These are phyloP conservation scores for Meteorus colon DNA, from an alignment of 2,888 invertebrate genomes.

Conservation along the genomic window DNA sequence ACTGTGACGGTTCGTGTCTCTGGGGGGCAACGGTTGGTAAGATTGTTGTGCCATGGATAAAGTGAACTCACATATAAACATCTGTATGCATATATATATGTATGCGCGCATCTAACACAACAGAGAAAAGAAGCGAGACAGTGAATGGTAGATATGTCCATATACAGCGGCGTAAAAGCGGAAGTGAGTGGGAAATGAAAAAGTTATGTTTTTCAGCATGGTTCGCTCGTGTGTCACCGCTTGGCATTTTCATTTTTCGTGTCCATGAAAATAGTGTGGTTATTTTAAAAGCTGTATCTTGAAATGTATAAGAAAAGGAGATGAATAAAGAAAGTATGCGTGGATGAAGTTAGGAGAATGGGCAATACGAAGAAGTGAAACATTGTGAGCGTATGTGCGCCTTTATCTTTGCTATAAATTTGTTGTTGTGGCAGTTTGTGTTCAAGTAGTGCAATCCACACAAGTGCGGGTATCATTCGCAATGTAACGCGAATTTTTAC, in stretches of 20 bases:
- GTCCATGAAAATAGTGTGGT: conserved; percentile 31
- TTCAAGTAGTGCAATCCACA: conserved; percentile 36
- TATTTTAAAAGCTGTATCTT: conserved; percentile 24
- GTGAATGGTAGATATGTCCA: conserved; percentile 38
- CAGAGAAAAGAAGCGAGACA: not conserved
- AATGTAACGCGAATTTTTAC: conserved; percentile 40
- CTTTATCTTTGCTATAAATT: conserved; percentile 33
- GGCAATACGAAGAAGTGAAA: not conserved
- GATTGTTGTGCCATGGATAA: conserved; percentile 13
- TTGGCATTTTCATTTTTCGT: conserved; percentile 52
- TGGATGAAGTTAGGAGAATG: not conserved
- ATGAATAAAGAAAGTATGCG: not conserved
- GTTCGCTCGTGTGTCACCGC: conserved; percentile 26
- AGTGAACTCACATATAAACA: not conserved
- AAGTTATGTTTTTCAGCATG: conserved; percentile 63
- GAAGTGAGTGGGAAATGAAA: conserved; percentile 70
- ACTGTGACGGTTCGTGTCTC: conserved; percentile 52
- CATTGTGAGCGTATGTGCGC: not conserved
- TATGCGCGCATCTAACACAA: not conserved
- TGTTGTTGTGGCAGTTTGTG: conserved; percentile 29
- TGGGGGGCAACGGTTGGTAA: conserved; percentile 48
- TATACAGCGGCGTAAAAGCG: conserved; percentile 56
- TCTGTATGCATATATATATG: not conserved
- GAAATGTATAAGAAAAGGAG: conserved; percentile 18
- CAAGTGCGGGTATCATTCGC: conserved; percentile 26